Percentiles rank a stretch among this genome's conserved stretches.
Conservation (phyloP, 2,113 vertebrate genomes). For the Riparia riparia region DNA sequence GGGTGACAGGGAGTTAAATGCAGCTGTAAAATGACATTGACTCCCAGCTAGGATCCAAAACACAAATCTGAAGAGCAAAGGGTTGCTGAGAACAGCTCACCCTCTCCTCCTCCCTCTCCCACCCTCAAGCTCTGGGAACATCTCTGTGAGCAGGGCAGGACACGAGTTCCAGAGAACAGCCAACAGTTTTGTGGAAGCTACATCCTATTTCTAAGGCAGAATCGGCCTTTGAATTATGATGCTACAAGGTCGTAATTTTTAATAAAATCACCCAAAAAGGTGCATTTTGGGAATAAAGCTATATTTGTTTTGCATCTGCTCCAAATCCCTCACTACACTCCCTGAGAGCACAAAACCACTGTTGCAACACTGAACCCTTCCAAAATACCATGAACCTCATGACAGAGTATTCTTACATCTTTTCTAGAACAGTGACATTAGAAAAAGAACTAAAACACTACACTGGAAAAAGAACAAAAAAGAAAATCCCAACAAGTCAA, state of each 20-base stretch:
- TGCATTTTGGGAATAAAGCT: not conserved
- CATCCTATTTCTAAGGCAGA: not conserved
- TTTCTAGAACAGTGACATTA: not conserved
- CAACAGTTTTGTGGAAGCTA: not conserved
- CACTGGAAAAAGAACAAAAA: not conserved
- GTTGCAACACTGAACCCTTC: not conserved
- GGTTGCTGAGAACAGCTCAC: not conserved
- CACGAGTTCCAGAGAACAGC: rapidly evolving
- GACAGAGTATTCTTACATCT: not conserved
- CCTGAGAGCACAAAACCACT: not conserved
- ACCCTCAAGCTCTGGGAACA: not conserved
- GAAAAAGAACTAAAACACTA: not conserved
- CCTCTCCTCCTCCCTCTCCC: not conserved
- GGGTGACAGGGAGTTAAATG: slow-evolving; percentile 24
- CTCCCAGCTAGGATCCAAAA: not conserved
- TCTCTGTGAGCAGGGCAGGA: rapidly evolving
- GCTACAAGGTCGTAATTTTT: not conserved
- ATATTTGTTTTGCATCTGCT: not conserved
- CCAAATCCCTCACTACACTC: not conserved
- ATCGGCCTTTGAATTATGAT: not conserved
- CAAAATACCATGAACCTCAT: not conserved
- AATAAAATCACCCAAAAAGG: not conserved
- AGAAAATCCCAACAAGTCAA: not conserved
- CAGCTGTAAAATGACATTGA: not conserved
- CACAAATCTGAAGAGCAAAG: not conserved